Conservation (phyloP, 92 coral and sea anemone species). For the Anthopleura xanthogrammica region DNA sequence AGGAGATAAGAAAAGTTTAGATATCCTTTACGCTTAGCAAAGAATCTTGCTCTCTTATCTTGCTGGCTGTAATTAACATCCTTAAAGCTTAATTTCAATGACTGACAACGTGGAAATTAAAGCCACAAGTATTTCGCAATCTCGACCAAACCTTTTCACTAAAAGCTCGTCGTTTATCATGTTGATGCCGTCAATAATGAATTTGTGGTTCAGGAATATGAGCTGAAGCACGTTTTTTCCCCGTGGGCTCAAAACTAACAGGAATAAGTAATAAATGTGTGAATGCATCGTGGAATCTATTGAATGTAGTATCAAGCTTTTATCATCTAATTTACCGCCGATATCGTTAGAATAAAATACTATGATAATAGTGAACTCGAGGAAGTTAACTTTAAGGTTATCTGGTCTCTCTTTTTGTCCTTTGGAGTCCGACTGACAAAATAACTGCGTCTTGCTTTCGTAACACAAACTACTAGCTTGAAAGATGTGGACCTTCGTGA, state of each 20-base stretch:
- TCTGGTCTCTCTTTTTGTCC: not conserved
- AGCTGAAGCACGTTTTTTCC: too few species aligned
- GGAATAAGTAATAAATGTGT: not conserved
- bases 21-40: not conserved
- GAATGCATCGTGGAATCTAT: not conserved
- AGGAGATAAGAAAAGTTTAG: not conserved
- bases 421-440: not conserved
- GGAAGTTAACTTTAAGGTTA: not conserved
- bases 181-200: not conserved
- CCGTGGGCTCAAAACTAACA: too few species aligned
- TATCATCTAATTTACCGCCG: not conserved
- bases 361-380: not conserved
- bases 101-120: not conserved
- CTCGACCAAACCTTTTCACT: not conserved
- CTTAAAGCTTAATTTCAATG: slow-evolving; percentile 9
- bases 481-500: not conserved
- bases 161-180: not conserved
- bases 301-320: not conserved
- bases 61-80: slow-evolving; percentile 2
- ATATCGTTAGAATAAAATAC: not conserved
- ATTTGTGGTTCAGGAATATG: not conserved
- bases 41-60: not conserved
- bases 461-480: not conserved
- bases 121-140: slow-evolving; percentile 4
- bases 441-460: not conserved